Evolutionary conservation across 2,113 vertebrate species (phyloP), one percentile per base, ranked within the genome.

Genomic region (Mionectes macconnelli): DNA sequence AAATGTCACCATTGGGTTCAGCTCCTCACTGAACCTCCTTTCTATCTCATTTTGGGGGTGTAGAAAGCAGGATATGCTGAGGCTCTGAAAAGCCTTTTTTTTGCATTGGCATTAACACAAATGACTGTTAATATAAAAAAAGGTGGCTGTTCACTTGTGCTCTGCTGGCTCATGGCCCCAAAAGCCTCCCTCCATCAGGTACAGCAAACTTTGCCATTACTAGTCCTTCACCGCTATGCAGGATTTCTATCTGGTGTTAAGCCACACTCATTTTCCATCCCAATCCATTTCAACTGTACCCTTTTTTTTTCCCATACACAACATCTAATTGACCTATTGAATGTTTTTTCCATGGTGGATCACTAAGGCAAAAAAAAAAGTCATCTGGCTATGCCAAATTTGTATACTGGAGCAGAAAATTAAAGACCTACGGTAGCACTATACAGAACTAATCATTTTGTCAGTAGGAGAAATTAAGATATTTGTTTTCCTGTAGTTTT

Each of bases 361-460:
- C 55, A 47, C 67, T 74, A 79, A 67, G 27, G 49, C 42, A 70
- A 74, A 80, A 53, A 62, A 62, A 88, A 83, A 89, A 27, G 70
- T 59, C 35, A 90, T 59, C 42, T 83, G 52, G 22, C 28, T 90
- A 50, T 12, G 39, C 55, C 47, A 90, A 80, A 89, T 83, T 78
- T 83, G 35, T 76, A 88, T 13, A 66, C 66, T 83, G 80, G 63
- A 83, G 55, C 37, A 93, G 70, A 94, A 88, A 96, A 93, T 70
- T 56, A 92, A 77, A 94, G 83, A 47, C 25, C 64, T 78, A 7
- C 28, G 33, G 39, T 59, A 78, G 47, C 2, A 44, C 56, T 89
- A 40, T 25, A 77, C 1, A 86, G 47, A 93, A 94, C 18, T 28
- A 76, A 67, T 69, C 1, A 85, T 90, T 94, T 66, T 72, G 62